Base-by-base conservation (phyloP, 2,797 vertebrate genomes). In the Enteromius fasciolatus region DNA sequence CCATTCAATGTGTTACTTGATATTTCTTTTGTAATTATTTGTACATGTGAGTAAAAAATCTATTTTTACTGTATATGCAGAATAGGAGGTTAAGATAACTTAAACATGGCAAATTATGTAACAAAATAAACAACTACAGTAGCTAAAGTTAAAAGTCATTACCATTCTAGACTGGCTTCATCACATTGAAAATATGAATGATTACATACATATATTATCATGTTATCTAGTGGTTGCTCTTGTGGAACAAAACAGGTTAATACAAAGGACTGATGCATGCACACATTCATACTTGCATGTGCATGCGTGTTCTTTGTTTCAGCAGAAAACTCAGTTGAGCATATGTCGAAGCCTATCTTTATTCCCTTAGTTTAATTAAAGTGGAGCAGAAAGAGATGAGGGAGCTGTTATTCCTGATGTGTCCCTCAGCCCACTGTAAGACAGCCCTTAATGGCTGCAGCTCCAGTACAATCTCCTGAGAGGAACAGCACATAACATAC, bases 281-380 rank as follows among this genome's bases (percentile, higher is more conserved):
- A 23, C 41, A 18, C 78, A 36, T 48, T 72, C 7, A 17, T 31
- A 41, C 72, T 17, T 57, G 61, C 50, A 44, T 68, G 48, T 76
- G 9, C 48, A 68, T 23, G 20, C 48, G 33, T 75, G 73, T 82
- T 52, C 63, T 76, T 82, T 67, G 50, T 82, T 82, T 82, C 48
- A 76, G 63, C 80, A 68, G 72, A 54, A 76, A 68, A 52, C 36
- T 52, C 25, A 57, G 36, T 33, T 59, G 8, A 76, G 41, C 63
- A 76, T 76, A 68, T 82, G 80, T 68, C 18, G 20, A 68, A 57
- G 39, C 50, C 36, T 57, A 68, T 82, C 73, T 82, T 46, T 82
- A 76, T 82, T 82, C 63, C 63, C 50, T 20, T 46, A 68, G 73
- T 76, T 82, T 59, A 82, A 82, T 76, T 82, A 76, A 82, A 82